A percentile compares a stretch with the other conserved stretches of the same genome.
phyloP scores from a whole-genome alignment of 2,888 invertebrate species.

The Ecdyonurus torrentis region DNA sequence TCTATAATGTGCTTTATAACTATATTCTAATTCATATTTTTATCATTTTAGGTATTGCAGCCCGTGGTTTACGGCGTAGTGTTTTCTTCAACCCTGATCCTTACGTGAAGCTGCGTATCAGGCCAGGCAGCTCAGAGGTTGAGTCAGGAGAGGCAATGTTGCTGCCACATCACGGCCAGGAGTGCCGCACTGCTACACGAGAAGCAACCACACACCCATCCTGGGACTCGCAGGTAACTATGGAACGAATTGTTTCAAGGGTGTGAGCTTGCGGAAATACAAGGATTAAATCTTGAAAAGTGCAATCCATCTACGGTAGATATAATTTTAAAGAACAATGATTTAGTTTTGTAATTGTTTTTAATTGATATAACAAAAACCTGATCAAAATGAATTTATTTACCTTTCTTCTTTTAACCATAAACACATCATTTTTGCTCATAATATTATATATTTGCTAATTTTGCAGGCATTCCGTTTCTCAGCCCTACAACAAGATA shows the following conservation, averaged over 20 bases:
- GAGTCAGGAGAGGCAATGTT: slow-evolving; percentile 8
- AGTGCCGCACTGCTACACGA: slow-evolving; percentile 15
- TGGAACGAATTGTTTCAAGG: too few relatives aligned
- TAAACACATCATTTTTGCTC: too few relatives aligned
- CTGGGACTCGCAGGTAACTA: slow-evolving; percentile 23
- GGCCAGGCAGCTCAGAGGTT: slow-evolving; percentile 19
- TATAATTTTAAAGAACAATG: too few relatives aligned
- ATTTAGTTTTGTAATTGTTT: too few relatives aligned
- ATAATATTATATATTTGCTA: too few relatives aligned
- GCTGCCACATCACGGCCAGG: slow-evolving; percentile 24
- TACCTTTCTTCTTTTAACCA: too few relatives aligned
- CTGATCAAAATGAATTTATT: too few relatives aligned
- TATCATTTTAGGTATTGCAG: slow-evolving; percentile 22
- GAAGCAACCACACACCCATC: slow-evolving; percentile 26
- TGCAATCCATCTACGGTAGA: too few relatives aligned
- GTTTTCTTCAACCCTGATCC: slow-evolving; percentile 31
- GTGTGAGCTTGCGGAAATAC: too few relatives aligned
- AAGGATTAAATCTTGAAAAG: too few relatives aligned
- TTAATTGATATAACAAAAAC: too few relatives aligned
- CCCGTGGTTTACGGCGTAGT: slow-evolving; percentile 27
- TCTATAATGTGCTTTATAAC: too few relatives aligned
- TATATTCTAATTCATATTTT: neutral
- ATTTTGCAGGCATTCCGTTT: slow-evolving; percentile 23
- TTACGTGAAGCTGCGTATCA: slow-evolving; percentile 27
- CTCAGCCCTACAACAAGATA: slow-evolving; percentile 24